These are phyloP conservation scores for Myiothlypis chrysogaster DNA, from an alignment of 2,797 vertebrate genomes.

Conservation along the genomic window DNA sequence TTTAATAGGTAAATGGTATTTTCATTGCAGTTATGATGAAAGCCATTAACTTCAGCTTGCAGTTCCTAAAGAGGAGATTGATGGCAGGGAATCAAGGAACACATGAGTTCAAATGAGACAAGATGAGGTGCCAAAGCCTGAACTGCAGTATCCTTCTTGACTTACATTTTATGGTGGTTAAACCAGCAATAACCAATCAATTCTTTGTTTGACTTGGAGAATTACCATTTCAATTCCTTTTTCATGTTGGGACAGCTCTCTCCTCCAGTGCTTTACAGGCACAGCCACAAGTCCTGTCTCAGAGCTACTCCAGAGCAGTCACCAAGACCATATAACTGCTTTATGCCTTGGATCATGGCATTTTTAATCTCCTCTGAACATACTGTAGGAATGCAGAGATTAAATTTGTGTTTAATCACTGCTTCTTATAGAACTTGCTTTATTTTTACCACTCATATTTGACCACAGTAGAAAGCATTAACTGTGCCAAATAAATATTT, in stretches of 20 bases:
- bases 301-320: neutral
- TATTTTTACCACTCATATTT: neutral
- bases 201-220: neutral
- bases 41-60: neutral
- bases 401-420: neutral
- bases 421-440: neutral
- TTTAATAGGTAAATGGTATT: conserved; percentile 28
- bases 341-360: neutral
- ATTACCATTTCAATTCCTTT: neutral
- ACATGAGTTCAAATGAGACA: neutral
- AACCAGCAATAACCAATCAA: neutral
- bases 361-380: neutral
- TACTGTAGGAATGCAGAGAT: neutral
- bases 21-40: neutral
- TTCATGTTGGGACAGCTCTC: neutral
- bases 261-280: neutral
- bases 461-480: neutral
- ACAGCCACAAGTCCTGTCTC: neutral
- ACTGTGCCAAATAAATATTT: neutral
- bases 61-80: neutral
- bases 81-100: neutral
- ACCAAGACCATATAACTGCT: neutral
- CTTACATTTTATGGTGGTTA: neutral
- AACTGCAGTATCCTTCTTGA: neutral
- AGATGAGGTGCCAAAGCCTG: neutral